phyloP scores from a whole-genome alignment of 2,113 vertebrate species.

The Psephotus haematonotus region DNA sequence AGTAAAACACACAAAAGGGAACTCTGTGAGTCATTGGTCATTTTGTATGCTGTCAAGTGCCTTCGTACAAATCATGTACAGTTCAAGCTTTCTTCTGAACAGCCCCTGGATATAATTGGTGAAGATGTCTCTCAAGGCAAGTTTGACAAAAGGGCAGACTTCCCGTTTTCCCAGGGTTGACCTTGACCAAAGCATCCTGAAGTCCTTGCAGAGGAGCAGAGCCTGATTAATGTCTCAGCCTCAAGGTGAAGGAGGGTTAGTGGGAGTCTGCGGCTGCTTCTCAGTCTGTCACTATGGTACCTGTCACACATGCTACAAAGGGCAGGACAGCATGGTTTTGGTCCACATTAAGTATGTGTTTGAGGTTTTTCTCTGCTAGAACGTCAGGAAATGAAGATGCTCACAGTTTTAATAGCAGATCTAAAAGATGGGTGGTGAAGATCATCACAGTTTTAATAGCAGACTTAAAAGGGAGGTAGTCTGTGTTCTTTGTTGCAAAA shows the following conservation, averaged over 20 bases:
- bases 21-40: not conserved
- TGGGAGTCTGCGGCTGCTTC: not conserved
- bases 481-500: not conserved
- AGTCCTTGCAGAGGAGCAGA: slow-evolving; percentile 41
- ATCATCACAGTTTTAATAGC: not conserved
- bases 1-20: not conserved
- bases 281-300: not conserved
- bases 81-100: not conserved
- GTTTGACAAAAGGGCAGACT: slow-evolving; percentile 69
- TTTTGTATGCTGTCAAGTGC: slow-evolving; percentile 34
- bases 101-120: slow-evolving; percentile 21
- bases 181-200: slow-evolving; percentile 41
- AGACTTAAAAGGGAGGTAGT: not conserved
- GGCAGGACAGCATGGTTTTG: not conserved
- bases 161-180: slow-evolving; percentile 61
- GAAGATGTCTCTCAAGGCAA: slow-evolving; percentile 47
- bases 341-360: not conserved
- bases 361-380: not conserved
- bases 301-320: not conserved
- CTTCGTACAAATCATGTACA: slow-evolving; percentile 10
- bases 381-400: not conserved
- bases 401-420: not conserved
- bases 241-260: slow-evolving; percentile 12
- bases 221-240: slow-evolving; percentile 47
- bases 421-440: not conserved